Evolutionary conservation across 2,888 invertebrate species (phyloP).

Genomic region (Laspeyria flexula): DNA sequence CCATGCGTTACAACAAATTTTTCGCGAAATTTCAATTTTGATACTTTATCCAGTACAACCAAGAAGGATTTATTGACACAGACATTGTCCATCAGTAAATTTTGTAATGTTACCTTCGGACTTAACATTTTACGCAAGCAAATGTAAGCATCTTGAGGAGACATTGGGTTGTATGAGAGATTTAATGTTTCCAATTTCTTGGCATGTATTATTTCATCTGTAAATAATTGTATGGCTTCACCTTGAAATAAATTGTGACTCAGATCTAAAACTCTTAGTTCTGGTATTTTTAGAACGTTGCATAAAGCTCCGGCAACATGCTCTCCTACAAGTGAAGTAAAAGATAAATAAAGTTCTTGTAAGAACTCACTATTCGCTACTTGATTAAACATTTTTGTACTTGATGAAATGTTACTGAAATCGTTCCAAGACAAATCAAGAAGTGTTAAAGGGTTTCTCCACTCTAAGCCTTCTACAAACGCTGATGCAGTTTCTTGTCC

Average conservation of each 20-base stretch:
- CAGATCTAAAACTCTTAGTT: constrained; percentile 47
- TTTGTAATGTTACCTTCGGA: constrained; percentile 49
- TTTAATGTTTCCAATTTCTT: constrained; percentile 50
- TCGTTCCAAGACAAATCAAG: constrained; percentile 59
- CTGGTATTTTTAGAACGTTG: constrained; percentile 41
- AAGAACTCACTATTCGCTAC: constrained; percentile 43
- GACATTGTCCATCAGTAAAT: constrained; percentile 50
- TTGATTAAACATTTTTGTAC: constrained; percentile 44
- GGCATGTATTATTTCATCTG: constrained; percentile 40
- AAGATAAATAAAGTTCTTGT: constrained; percentile 54
- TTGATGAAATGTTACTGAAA: constrained; percentile 42
- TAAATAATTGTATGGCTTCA: constrained; percentile 42
- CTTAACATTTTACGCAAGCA: constrained; percentile 48
- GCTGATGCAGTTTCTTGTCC: constrained; percentile 42
- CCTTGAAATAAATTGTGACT: constrained; percentile 53
- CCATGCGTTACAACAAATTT: constrained; percentile 49
- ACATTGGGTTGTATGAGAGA: constrained; percentile 59
- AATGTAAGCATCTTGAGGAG: constrained; percentile 42
- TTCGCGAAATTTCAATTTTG: constrained; percentile 45
- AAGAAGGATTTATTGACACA: constrained; percentile 50
- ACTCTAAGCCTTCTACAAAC: constrained; percentile 47
- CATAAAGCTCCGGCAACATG: constrained; percentile 46
- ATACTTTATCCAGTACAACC: constrained; percentile 41
- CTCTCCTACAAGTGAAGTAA: constrained; percentile 51
- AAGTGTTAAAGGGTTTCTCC: constrained; percentile 47